A percentile compares a stretch with the other conserved stretches of the same genome.
These are phyloP conservation scores for Habroteleia sp. DNA, from an alignment of 2,888 invertebrate genomes.

Conservation along the genomic window DNA sequence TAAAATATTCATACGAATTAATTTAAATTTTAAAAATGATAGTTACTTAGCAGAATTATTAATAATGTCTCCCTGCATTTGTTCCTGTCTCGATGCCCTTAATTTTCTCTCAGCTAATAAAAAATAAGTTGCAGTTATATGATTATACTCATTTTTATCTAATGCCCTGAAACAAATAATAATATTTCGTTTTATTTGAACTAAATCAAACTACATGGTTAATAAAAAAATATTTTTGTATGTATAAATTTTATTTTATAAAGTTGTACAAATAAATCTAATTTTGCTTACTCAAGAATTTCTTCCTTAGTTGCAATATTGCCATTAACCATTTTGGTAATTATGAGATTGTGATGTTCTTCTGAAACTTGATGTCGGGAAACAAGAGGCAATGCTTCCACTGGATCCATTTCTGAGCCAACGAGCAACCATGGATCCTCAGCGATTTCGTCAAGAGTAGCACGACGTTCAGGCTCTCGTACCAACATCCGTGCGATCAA, in stretches of 20 bases:
- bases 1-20: constrained; percentile 23
- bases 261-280: constrained; percentile 1
- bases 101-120: constrained; percentile 96
- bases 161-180: constrained; percentile 85
- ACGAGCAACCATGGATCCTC: constrained; percentile 90
- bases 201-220: too few relatives aligned
- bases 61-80: constrained; percentile 81
- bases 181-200: constrained; percentile 1
- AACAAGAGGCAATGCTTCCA: constrained; percentile 90
- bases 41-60: constrained; percentile 73
- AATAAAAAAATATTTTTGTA: constrained; percentile 1
- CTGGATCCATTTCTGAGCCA: constrained; percentile 81
- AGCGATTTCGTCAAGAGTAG: constrained; percentile 93
- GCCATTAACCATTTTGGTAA: constrained; percentile 98
- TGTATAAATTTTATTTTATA: too few relatives aligned
- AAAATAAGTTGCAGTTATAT: constrained; percentile 99
- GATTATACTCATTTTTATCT: constrained; percentile 98
- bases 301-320: constrained; percentile 96
- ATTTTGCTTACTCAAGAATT: constrained; percentile 88
- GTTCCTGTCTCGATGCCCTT: constrained; percentile 88
- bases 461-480: constrained; percentile 94
- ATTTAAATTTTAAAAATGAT: constrained; percentile 17
- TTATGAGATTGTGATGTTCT: constrained; percentile 94
- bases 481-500: constrained; percentile 96
- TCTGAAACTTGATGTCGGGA: constrained; percentile 94